These are phyloP conservation scores for Leptopilina syphax DNA, from an alignment of 2,888 invertebrate species.

Conservation along the genomic window DNA sequence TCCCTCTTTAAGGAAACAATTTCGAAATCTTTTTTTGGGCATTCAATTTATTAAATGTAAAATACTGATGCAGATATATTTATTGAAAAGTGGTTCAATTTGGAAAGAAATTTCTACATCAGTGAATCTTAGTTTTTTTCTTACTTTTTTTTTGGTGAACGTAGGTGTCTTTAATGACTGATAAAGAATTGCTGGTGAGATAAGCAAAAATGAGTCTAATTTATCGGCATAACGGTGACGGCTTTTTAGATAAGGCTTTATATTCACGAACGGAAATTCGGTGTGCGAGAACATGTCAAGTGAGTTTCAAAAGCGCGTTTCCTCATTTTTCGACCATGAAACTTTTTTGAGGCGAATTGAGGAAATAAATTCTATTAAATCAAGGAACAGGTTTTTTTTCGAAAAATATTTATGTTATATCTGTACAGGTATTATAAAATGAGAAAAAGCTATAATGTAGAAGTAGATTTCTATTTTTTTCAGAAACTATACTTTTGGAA, in stretches of 20 bases:
- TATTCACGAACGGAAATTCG: slow-evolving; percentile 17
- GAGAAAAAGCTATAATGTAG: too few relatives aligned
- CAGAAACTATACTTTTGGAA: too few relatives aligned
- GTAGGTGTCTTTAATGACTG: slow-evolving; percentile 14
- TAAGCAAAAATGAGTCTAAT: slow-evolving; percentile 31
- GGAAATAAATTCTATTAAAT: slow-evolving; percentile 1
- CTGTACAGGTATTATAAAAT: too few relatives aligned
- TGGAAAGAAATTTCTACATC: neutral
- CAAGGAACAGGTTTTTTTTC: neutral
- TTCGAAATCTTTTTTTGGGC: too few relatives aligned
- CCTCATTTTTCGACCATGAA: slow-evolving; percentile 17
- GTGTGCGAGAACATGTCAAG: slow-evolving; percentile 20
- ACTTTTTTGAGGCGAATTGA: neutral
- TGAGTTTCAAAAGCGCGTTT: slow-evolving; percentile 34
- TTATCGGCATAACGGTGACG: slow-evolving; percentile 33
- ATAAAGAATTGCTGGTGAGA: slow-evolving; percentile 1
- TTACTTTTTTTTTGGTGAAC: neutral
- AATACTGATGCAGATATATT: too few relatives aligned
- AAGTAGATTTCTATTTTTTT: too few relatives aligned
- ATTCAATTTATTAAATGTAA: neutral
- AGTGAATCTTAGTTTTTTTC: neutral
- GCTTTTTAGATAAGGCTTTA: slow-evolving; percentile 24
- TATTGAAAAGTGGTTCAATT: neutral
- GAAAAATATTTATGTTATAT: neutral
- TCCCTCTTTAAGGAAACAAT: neutral